Evolutionary conservation across 2,113 vertebrate species (phyloP), one percentile per base, ranked within the genome.

Genomic region (Erpornis zantholeuca): DNA sequence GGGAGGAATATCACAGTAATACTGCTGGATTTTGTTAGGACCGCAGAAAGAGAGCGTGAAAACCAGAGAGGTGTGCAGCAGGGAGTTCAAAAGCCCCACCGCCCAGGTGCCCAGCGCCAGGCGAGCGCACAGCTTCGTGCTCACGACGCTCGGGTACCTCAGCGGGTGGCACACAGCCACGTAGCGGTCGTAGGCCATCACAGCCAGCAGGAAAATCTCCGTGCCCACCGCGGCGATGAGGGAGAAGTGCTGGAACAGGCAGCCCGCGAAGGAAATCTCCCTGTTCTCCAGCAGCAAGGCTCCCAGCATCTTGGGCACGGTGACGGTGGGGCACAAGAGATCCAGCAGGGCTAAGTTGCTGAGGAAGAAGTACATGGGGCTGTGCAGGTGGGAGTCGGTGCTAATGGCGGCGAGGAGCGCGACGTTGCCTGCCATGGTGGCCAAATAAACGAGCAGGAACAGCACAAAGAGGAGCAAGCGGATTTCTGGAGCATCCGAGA

Each of bases 361-460:
- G 3, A 98, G 96, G 61, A 98, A 95, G 57, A 97, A 96, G 90
- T 96, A 98, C 96, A 95, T 97, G 75, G 97, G 96, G 44, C 23
- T 92, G 82, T 96, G 97, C 53, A 98, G 88, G 24, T 2, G 70
- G 19, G 72, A 2, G 28, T 97, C 88, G 5, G 63, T 19, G 40
- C 72, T 3, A 10, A 96, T 52, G 80, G 92, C 95, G 38, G 75
- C 2, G 7, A 96, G 47, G 54, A 97, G 82, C 3, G 63, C 63
- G 65, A 94, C 28, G 92, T 97, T 97, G 38, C 96, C 80, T 50
- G 86, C 87, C 63, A 97, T 0, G 1, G 95, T 72, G 73, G 88
- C 88, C 93, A 97, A 44, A 54, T 97, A 97, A 90, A 77, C 38
- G 44, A 44, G 14, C 47, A 97, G 64, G 24, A 97, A 96, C 31